These are phyloP conservation scores for Teleopsis dalmanni DNA, from an alignment of 1,140 invertebrate species.

Conservation along the genomic window DNA sequence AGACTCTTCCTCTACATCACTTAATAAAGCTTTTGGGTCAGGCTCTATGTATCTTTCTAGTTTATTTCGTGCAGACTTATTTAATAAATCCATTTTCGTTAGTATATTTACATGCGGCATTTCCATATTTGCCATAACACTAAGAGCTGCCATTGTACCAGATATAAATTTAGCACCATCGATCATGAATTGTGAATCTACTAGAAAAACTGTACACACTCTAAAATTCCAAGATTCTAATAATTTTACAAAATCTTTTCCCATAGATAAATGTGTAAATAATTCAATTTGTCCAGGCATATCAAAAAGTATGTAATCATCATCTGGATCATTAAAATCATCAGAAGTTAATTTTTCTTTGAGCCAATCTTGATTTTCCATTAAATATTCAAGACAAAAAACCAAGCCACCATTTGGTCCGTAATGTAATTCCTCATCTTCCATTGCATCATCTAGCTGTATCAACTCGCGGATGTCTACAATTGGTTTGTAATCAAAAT, in stretches of 20 bases:
- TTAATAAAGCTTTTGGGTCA: constrained; percentile 66
- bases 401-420: constrained; percentile 96
- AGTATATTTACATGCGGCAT: constrained; percentile 90
- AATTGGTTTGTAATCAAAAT: constrained; percentile 84
- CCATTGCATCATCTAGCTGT: constrained; percentile 92
- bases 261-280: constrained; percentile 91
- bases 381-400: constrained; percentile 92
- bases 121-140: constrained; percentile 94
- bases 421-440: constrained; percentile 88
- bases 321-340: constrained; percentile 53
- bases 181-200: constrained; percentile 96
- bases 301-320: constrained; percentile 97
- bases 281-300: constrained; percentile 98
- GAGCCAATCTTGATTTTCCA: constrained; percentile 88
- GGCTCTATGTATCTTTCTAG: constrained; percentile 81
- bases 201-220: constrained; percentile 83
- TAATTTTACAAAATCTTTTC: constrained; percentile 72
- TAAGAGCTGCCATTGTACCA: constrained; percentile 86
- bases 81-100: constrained; percentile 92
- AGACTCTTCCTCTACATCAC: constrained; percentile 50
- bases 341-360: constrained; percentile 65
- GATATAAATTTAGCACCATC: constrained; percentile 94
- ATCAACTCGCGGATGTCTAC: constrained; percentile 91
- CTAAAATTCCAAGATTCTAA: constrained; percentile 84
- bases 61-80: constrained; percentile 68